Conservation (phyloP, 2,113 vertebrate species). For the Microtus ochrogaster region DNA sequence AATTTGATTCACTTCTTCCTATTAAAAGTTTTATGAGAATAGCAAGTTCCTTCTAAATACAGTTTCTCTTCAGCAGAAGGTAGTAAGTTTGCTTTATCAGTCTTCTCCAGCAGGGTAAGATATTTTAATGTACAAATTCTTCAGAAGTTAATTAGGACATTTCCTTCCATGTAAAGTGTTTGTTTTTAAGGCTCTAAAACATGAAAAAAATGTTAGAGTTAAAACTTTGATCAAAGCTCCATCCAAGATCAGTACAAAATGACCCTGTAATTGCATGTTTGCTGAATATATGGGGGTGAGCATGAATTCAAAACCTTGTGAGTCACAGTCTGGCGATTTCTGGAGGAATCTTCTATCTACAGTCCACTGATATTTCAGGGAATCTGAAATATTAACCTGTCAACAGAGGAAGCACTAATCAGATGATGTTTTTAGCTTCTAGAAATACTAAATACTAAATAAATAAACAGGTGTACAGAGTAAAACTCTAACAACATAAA, state of each 20-base stretch:
- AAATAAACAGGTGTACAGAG: neutral
- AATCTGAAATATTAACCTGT: constrained; percentile 54
- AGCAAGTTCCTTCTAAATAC: constrained; percentile 84
- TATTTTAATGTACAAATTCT: constrained; percentile 78
- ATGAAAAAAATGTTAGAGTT: constrained; percentile 61
- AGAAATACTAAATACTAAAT: constrained; percentile 20
- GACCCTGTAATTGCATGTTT: constrained; percentile 42
- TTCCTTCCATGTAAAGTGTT: constrained; percentile 77
- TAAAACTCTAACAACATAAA: constrained; percentile 45
- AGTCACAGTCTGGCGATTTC: constrained; percentile 50
- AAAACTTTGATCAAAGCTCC: constrained; percentile 51
- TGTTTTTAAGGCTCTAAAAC: constrained; percentile 77
- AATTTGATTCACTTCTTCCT: constrained; percentile 89
- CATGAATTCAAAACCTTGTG: constrained; percentile 25
- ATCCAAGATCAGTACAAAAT: constrained; percentile 42
- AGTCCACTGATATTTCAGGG: neutral
- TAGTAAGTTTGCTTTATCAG: constrained; percentile 81
- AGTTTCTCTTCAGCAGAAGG: constrained; percentile 85
- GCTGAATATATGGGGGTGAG: neutral
- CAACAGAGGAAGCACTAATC: neutral
- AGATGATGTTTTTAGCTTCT: constrained; percentile 63
- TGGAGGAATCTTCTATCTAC: constrained; percentile 25
- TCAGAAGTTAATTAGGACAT: constrained; percentile 81
- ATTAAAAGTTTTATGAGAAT: constrained; percentile 89
- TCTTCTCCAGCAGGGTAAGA: constrained; percentile 77